Evolutionary conservation across 2,888 invertebrate genomes (phyloP), one percentile per base, ranked within the genome.

Genomic region (Amphipyra tragopoginis): DNA sequence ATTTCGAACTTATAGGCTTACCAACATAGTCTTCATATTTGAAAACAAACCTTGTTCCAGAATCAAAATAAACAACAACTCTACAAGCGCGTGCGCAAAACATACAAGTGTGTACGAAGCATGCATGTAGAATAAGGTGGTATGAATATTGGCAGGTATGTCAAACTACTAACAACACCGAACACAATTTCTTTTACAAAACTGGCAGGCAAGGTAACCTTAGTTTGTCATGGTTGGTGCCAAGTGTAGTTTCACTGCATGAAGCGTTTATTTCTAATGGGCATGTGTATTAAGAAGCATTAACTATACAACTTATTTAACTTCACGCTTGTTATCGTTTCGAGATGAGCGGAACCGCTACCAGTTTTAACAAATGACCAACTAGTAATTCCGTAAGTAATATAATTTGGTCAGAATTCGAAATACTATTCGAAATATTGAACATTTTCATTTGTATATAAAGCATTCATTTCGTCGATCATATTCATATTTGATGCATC

Each of bases 41-140:
- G 47, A 48, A 71, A 71, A 65, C 51, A 51, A 54, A 51, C 50
- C 43, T 29, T 69, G 57, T 47, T 54, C 53, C 50, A 65, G 43
- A 65, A 54, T 36, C 39, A 51, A 55, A 71, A 59, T 54, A 65
- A 65, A 71, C 59, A 53, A 52, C n/a, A 51, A 44, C 5, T 13
- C 10, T 48, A 40, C 21, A 34, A 40, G 38, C 59, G 65, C 51
- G 65, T 65, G 71, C 65, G 39, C 54, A 48, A 21, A 15, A 45
- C 26, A 48, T 29, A n/a, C n/a, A 51, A 43, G 2, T n/a, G 10
- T 59, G 38, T 51, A 42, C 11, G 45, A n/a, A 10, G n/a, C 29
- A 38, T 34, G 13, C 11, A 36, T 44, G 33, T 40, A 14, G 53
- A 59, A 65, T 59, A 65, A 65, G 59, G 54, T 71, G 54, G 54